Evolutionary conservation across 2,113 vertebrate genomes (phyloP).

Genomic region (Rhombomys opimus): DNA sequence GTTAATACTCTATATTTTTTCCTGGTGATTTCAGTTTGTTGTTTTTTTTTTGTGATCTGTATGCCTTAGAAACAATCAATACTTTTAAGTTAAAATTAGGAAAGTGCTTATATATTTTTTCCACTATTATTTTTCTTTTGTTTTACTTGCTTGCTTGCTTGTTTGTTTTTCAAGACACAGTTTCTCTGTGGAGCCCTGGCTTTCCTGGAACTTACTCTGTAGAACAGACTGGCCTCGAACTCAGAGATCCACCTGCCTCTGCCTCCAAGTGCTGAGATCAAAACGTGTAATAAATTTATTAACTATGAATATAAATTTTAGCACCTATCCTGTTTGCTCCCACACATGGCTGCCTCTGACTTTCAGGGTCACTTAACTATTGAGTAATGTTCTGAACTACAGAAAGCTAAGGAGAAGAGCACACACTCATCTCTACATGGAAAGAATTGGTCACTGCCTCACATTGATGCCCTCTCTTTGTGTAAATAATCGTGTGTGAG

Average conservation of each 20-base stretch:
- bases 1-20: background rate
- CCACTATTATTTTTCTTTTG: background rate
- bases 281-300: no score
- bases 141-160: no score
- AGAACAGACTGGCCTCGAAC: no score
- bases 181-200: no score
- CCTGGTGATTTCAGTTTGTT: background rate
- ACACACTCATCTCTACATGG: background rate
- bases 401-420: background rate
- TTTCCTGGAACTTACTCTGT: no score
- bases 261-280: no score
- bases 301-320: no score
- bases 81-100: background rate
- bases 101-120: background rate
- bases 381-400: background rate
- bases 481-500: background rate
- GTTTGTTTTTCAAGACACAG: no score
- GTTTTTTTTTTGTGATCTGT: background rate
- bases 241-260: no score
- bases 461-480: background rate
- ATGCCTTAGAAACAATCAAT: background rate
- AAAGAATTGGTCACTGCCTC: background rate
- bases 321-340: background rate
- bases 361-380: background rate
- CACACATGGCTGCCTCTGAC: background rate